phyloP scores from a whole-genome alignment of 2,113 vertebrate genomes.

The Puffinus mauretanicus region DNA sequence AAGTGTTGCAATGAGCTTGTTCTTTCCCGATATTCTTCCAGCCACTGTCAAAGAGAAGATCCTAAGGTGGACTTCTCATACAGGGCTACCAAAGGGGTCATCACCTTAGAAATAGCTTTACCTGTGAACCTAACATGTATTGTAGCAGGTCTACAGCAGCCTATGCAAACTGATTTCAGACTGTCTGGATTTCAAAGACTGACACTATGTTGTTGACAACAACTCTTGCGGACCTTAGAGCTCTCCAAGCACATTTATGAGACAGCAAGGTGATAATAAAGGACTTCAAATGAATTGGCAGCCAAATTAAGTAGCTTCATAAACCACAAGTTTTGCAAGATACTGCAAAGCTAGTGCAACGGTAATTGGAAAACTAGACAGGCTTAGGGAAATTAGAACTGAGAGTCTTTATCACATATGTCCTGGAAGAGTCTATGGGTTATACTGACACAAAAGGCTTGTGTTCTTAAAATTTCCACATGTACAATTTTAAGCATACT shows the following conservation, averaged over 20 bases:
- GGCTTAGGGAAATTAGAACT: constrained; percentile 18
- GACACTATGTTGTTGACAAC: neutral
- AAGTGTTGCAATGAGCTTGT: neutral
- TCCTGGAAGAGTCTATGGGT: neutral
- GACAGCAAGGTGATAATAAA: neutral
- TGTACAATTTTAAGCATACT: neutral
- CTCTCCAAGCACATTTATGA: neutral
- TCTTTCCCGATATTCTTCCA: neutral
- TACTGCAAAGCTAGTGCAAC: neutral
- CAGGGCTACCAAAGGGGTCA: neutral
- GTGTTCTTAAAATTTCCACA: neutral
- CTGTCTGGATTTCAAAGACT: neutral
- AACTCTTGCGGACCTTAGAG: neutral
- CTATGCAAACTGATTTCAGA: neutral
- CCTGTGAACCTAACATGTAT: neutral
- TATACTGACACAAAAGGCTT: neutral
- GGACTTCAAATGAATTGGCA: neutral
- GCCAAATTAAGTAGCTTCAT: neutral
- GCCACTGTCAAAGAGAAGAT: neutral
- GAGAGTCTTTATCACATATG: neutral
- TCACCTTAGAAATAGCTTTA: neutral
- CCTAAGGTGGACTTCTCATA: neutral
- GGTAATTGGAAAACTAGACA: neutral
- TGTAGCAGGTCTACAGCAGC: neutral
- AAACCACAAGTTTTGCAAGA: neutral